phyloP scores from a whole-genome alignment of 2,888 invertebrate genomes.

The Tenthredo scrophulariae region DNA sequence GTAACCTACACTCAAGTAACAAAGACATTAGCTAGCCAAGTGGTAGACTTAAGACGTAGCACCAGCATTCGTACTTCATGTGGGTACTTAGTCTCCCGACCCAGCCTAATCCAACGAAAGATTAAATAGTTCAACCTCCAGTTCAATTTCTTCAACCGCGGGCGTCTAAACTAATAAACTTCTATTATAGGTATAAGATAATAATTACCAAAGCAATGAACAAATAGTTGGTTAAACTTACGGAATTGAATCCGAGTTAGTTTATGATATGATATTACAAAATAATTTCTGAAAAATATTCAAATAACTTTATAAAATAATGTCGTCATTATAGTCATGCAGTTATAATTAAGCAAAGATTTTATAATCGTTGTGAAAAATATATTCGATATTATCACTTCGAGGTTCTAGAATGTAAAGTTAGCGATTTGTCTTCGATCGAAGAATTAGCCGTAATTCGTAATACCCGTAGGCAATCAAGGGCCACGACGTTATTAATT shows the following conservation, averaged over 20 bases:
- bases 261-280: too few species aligned
- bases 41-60: constrained; percentile 37
- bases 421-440: neutral
- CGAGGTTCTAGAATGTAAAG: neutral
- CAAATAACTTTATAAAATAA: too few species aligned
- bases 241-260: neutral
- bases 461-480: constrained; percentile 14
- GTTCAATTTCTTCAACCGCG: constrained; percentile 10
- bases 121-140: constrained; percentile 6
- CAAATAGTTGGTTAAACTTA: neutral
- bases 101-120: neutral
- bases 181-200: neutral
- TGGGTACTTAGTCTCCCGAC: constrained; percentile 22
- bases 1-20: constrained; percentile 45
- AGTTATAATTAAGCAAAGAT: neutral
- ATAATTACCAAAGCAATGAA: neutral
- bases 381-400: neutral
- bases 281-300: too few species aligned
- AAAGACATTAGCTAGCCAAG: constrained; percentile 48
- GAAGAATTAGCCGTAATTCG: constrained; percentile 5
- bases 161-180: neutral
- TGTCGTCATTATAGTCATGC: neutral
- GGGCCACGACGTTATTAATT: constrained; percentile 1
- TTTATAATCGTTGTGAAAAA: neutral
- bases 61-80: constrained; percentile 34